phyloP scores from a whole-genome alignment of 2,888 invertebrate genomes.

The Lepetodrilus schrolli region DNA sequence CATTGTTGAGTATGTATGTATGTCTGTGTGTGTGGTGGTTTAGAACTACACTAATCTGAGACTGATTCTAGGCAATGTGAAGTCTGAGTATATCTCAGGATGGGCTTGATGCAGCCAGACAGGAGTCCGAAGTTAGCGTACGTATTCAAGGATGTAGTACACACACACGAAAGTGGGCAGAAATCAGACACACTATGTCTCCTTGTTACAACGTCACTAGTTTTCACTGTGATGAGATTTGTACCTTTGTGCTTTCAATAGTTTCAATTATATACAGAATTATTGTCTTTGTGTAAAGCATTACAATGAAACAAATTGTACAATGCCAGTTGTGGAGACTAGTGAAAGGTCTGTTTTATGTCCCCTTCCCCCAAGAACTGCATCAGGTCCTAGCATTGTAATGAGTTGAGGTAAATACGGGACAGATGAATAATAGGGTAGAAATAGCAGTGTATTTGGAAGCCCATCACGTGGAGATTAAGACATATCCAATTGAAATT shows the following conservation, averaged over 20 bases:
- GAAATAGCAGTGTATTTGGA: slow-evolving; percentile 8
- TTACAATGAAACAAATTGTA: no score
- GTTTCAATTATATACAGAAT: no score
- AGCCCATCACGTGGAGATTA: no score
- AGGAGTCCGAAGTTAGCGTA: slow-evolving; percentile 22
- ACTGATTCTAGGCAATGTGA: slow-evolving; percentile 64
- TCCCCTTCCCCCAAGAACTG: not conserved
- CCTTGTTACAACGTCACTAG: no score
- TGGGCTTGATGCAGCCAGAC: slow-evolving; percentile 7
- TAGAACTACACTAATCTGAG: slow-evolving; percentile 63
- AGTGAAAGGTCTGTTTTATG: not conserved
- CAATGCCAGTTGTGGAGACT: no score
- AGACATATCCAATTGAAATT: no score
- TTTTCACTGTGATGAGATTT: no score
- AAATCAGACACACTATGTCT: no score
- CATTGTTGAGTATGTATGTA: not conserved
- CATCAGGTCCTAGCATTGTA: not conserved
- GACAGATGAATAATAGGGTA: not conserved
- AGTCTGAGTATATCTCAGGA: slow-evolving; percentile 23
- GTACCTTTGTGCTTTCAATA: no score
- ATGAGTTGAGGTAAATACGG: not conserved
- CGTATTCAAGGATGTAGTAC: slow-evolving; percentile 3
- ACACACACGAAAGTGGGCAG: not conserved
- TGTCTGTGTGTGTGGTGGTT: slow-evolving; percentile 28
- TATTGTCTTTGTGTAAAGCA: no score